These are phyloP conservation scores for Hetaerina titia DNA, from an alignment of 2,888 invertebrate species.

Conservation along the genomic window DNA sequence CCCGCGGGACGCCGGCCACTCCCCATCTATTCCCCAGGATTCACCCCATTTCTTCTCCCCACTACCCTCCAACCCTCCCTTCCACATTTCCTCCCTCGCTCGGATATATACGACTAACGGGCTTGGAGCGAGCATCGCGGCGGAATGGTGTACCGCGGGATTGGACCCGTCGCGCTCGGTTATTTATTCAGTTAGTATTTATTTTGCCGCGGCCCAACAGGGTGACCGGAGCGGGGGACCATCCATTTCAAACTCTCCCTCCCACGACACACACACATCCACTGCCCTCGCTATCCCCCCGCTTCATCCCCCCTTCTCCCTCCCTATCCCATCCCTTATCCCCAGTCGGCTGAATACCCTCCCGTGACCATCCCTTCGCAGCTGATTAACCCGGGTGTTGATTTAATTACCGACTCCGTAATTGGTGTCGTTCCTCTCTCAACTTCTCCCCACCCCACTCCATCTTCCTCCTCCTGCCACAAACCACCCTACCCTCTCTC, in stretches of 20 bases:
- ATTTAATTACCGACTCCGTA: constrained; percentile 72
- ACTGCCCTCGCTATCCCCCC: background rate
- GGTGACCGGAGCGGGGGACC: constrained; percentile 50
- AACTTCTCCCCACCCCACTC: constrained; percentile 61
- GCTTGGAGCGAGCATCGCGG: constrained; percentile 36
- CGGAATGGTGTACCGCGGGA: constrained; percentile 58
- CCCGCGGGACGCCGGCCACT: constrained; percentile 21
- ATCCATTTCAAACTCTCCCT: constrained; percentile 50
- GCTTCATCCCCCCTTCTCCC: background rate
- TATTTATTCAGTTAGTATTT: constrained; percentile 66
- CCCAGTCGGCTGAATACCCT: constrained; percentile 40
- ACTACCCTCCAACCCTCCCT: background rate
- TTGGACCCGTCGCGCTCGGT: constrained; percentile 61
- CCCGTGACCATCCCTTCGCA: constrained; percentile 68
- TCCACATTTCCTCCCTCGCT: background rate
- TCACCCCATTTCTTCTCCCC: background rate
- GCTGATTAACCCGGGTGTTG: constrained; percentile 72
- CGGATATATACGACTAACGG: constrained; percentile 43
- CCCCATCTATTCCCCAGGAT: background rate
- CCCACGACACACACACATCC: constrained; percentile 1
- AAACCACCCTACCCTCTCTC: constrained; percentile 15
- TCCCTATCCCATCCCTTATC: constrained; percentile 25
- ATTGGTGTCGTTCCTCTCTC: constrained; percentile 71
- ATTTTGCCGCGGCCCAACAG: constrained; percentile 61
- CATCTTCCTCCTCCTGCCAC: constrained; percentile 38